A percentile compares a stretch with the other conserved stretches of the same genome.
Conservation (phyloP, 2,888 invertebrate genomes). For the Epiblema foenella region DNA sequence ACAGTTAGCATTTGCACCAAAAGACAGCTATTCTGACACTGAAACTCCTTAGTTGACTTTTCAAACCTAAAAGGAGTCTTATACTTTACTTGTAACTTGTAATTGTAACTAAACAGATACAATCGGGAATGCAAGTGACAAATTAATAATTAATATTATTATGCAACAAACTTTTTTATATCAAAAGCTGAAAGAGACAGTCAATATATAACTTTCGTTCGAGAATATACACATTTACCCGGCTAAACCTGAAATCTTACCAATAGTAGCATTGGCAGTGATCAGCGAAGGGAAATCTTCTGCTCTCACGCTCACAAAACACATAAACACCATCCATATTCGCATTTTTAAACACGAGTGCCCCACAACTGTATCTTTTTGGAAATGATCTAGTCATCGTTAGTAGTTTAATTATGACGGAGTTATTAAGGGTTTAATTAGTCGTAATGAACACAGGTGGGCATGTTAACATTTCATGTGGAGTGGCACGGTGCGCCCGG, state of each 20-base stretch:
- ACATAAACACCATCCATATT: constrained; percentile 59
- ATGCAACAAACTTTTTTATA: too few species aligned
- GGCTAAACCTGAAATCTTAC: constrained; percentile 74
- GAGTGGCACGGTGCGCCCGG: constrained; percentile 44
- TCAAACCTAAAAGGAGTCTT: too few species aligned
- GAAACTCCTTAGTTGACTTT: too few species aligned
- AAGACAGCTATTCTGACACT: too few species aligned
- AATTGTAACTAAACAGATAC: too few species aligned
- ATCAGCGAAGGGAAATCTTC: constrained; percentile 90
- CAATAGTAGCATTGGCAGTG: constrained; percentile 90
- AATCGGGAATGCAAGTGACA: too few species aligned
- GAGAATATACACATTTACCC: too few species aligned
- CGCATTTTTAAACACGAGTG: constrained; percentile 62
- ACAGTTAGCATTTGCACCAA: too few species aligned
- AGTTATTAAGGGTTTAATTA: constrained; percentile 63
- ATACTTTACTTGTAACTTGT: too few species aligned
- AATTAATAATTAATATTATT: too few species aligned
- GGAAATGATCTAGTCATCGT: constrained; percentile 48
- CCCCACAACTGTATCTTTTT: constrained; percentile 49
- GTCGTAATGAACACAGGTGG: constrained; percentile 56
- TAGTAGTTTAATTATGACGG: constrained; percentile 66
- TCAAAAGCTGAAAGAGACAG: too few species aligned
- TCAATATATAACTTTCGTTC: too few species aligned
- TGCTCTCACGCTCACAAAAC: constrained; percentile 54
- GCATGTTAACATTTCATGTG: constrained; percentile 69